Percentiles rank a stretch among this genome's conserved stretches.
phyloP scores from a whole-genome alignment of 2,888 invertebrate species.

The Oscheius myriophilus region DNA sequence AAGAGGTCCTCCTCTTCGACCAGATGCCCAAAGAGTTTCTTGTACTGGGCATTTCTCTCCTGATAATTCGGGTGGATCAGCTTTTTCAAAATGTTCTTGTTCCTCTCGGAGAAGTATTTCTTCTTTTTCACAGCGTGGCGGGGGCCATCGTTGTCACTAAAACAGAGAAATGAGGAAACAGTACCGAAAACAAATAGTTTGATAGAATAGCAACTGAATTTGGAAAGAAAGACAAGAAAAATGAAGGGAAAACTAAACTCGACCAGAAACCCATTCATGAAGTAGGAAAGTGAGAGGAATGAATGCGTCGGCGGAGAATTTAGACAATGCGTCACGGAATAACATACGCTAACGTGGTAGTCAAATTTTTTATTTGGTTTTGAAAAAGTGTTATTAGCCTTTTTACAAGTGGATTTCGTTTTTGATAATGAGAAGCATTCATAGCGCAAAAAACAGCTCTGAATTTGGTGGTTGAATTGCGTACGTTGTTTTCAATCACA shows the following conservation, averaged over 20 bases:
- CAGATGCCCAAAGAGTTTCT: constrained; percentile 46
- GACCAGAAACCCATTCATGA: background rate
- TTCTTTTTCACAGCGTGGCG: constrained; percentile 31
- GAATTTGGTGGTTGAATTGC: too few relatives aligned
- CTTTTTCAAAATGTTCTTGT: constrained; percentile 52
- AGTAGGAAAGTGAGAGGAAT: background rate
- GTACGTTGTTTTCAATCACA: too few relatives aligned
- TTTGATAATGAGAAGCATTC: too few relatives aligned
- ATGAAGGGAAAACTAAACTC: background rate
- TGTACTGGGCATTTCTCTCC: constrained; percentile 47
- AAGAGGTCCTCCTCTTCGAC: constrained; percentile 48
- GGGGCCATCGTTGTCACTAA: constrained; percentile 8
- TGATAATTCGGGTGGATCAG: constrained; percentile 53
- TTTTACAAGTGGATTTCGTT: too few relatives aligned
- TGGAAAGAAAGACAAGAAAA: background rate
- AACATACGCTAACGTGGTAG: too few relatives aligned
- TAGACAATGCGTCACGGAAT: too few relatives aligned
- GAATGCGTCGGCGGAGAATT: too few relatives aligned
- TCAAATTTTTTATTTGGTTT: too few relatives aligned
- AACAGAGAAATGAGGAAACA: constrained; percentile 8
- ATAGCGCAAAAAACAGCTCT: too few relatives aligned
- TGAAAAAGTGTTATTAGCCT: too few relatives aligned
- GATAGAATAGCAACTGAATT: background rate
- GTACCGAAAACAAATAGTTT: background rate
- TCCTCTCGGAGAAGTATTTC: constrained; percentile 46